Evolutionary conservation across 2,888 invertebrate species (phyloP), one percentile per base, ranked within the genome.

Genomic region (Mythimna impura): DNA sequence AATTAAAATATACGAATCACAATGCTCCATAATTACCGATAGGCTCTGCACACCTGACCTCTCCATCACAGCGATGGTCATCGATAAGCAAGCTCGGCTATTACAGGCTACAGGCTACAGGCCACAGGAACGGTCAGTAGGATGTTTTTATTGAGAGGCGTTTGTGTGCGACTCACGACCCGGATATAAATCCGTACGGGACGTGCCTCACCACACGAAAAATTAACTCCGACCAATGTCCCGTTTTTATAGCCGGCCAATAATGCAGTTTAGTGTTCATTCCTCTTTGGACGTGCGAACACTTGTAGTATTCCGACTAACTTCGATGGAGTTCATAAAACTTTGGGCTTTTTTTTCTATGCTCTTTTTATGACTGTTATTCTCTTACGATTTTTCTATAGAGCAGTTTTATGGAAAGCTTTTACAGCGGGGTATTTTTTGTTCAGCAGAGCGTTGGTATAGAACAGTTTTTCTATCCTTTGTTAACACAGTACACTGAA

Each of bases 201-300:
- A 89, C 91, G 92, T 92, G 91, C 86, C 86, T 88, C 82, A 86
- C 90, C 89, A 87, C 89, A 91, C 90, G 90, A 93, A 93, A 92
- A 93, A 93, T 92, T 93, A 91, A 92, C 91, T 91, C 85, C 85
- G 81, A 82, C 86, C 90, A 80, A 89, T 90, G 90, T 90, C 85
- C 89, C 81, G 88, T 90, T 92, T 92, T 90, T 90, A 91, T 88
- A 84, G 86, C 84, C 55, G 83, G 83, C 87, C 89, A 88, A 91
- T 91, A 91, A 89, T 89, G 87, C 87, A 89, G 86, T 89, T 90
- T 88, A 88, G 86, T 87, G 88, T 84, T 87, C 89, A 87, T 89
- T 87, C 74, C 78, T 87, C 82, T 86, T 76, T 74, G 85, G 81
- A 87, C 90, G 89, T 89, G 90, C 82, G 71, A 82, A 75, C 80